phyloP scores from a whole-genome alignment of 2,888 invertebrate genomes.

The Phlogophora meticulosa region DNA sequence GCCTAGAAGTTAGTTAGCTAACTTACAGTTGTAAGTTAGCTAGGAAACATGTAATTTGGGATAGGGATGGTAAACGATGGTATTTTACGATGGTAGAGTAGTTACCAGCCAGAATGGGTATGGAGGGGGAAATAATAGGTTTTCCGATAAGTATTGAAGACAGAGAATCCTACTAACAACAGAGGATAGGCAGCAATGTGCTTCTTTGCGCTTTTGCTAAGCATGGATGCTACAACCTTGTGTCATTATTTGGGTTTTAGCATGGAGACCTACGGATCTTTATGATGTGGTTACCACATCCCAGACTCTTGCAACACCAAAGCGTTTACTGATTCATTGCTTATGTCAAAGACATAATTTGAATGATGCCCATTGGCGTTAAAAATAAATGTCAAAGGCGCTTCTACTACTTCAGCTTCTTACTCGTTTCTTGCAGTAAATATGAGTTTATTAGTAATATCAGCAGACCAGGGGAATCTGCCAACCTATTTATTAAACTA shows the following conservation, averaged over 20 bases:
- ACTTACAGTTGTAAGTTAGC: no score
- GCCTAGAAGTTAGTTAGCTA: constrained; percentile 21
- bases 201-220: neutral
- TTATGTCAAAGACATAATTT: neutral
- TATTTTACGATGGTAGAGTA: neutral
- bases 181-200: neutral
- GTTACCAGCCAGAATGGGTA: neutral
- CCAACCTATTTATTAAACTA: no score
- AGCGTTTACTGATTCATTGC: neutral
- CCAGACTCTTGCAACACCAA: neutral
- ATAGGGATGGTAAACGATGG: constrained; percentile 2
- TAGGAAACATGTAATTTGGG: constrained; percentile 13
- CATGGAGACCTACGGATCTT: neutral
- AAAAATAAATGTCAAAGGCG: neutral
- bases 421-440: no score
- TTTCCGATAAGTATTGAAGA: neutral
- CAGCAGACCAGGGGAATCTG: no score
- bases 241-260: neutral
- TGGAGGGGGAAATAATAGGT: neutral
- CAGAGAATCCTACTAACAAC: neutral
- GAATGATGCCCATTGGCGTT: no score
- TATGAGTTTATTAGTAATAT: no score
- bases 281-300: no score
- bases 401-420: no score
- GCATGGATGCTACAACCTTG: neutral